Evolutionary conservation across 2,797 vertebrate species (phyloP), one percentile per base, ranked within the genome.

Genomic region (Pampus argenteus): DNA sequence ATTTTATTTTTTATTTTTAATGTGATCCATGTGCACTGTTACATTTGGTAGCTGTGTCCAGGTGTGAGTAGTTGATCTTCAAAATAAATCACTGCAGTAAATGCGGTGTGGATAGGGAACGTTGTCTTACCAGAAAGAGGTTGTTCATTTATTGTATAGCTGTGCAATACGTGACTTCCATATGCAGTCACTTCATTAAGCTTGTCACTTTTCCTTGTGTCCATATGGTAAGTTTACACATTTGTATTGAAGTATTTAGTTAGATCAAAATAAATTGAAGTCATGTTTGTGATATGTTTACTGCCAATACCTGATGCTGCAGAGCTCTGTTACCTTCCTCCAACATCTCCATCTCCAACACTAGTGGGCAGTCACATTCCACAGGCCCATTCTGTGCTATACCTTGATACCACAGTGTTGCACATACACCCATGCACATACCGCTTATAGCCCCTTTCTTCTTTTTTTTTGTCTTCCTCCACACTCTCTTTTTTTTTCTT

Each of bases 351-450:
- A 45, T 68, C 62, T 78, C 52, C 52, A 84, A 89, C 90, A 94
- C 92, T 93, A 94, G 93, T 94, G 93, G 93, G 92, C 88, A 89
- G 92, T 94, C 86, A 86, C 72, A 91, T 82, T 85, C 88, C 88
- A 91, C 38, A 77, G 73, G 9, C 73, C 71, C 42, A 42, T 64
- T 68, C 49, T 34, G 28, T 18, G 20, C 23, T 51, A 18, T 50
- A 76, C 76, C 61, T 76, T 73, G 36, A 79, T 49, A 31, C 38
- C 40, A 69, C 31, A 22, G 11, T 67, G 72, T 68, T 83, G 14
- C 42, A 57, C 56, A 63, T 55, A 81, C 79, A 66, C 45, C 1
- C 59, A 18, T 23, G 40, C 31, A 80, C 64, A 69, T 63, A 42
- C 58, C 56, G 50, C 40, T 69, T 63, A 17, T 25, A 69, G 51